A percentile compares a stretch with the other conserved stretches of the same genome.
Evolutionary conservation across 2,888 invertebrate species (phyloP).

Genomic region (Villa cingulata): DNA sequence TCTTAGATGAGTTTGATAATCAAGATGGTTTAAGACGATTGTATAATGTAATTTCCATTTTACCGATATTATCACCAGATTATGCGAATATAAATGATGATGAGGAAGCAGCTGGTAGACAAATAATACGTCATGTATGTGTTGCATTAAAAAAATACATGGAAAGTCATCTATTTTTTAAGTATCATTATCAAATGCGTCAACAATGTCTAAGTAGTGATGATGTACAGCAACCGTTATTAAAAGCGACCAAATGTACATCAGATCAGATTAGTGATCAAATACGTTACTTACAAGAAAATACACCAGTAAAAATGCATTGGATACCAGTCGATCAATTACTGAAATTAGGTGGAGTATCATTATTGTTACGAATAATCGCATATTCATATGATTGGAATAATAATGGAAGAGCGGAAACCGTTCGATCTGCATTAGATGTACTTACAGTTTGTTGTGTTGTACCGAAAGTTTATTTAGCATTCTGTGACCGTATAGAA

Average conservation of each 20-base stretch:
- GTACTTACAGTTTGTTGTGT: slow-evolving; percentile 83
- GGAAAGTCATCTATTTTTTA: slow-evolving; percentile 74
- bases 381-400: slow-evolving; percentile 88
- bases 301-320: slow-evolving; percentile 57
- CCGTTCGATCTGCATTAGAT: slow-evolving; percentile 68
- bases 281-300: slow-evolving; percentile 64
- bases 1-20: slow-evolving; percentile 86
- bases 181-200: slow-evolving; percentile 56
- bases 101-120: slow-evolving; percentile 77
- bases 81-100: slow-evolving; percentile 65
- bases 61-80: slow-evolving; percentile 67
- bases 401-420: slow-evolving; percentile 73
- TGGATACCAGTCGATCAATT: slow-evolving; percentile 89
- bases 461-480: slow-evolving; percentile 62
- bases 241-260: slow-evolving; percentile 48
- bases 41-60: slow-evolving; percentile 83
- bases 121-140: slow-evolving; percentile 82
- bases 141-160: slow-evolving; percentile 80
- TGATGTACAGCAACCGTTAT: slow-evolving; percentile 33
- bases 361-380: slow-evolving; percentile 70
- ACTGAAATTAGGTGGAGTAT: slow-evolving; percentile 67
- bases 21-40: slow-evolving; percentile 85
- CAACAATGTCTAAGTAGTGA: slow-evolving; percentile 38
- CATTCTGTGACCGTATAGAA: slow-evolving; percentile 62
- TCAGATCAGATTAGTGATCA: slow-evolving; percentile 78